Evolutionary conservation across 2,888 invertebrate species (phyloP), one percentile per base, ranked within the genome.

Genomic region (Netelia virgata): DNA sequence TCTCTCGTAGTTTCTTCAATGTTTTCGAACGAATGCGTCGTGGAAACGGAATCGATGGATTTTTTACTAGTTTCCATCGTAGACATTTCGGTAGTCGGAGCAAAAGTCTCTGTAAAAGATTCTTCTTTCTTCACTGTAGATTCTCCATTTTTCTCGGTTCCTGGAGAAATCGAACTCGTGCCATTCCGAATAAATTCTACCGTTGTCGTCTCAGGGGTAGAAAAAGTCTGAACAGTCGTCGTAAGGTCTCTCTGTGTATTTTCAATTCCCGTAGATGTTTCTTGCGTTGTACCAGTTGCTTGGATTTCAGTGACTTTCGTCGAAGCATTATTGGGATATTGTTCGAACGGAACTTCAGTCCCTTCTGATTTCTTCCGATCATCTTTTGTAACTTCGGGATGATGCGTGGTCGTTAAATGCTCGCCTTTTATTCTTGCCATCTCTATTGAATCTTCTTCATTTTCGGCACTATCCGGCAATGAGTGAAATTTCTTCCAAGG

Each of bases 401-500:
- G 36, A 14, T 10, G 47, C 11, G 10, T n/a, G 5, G 68, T 69
- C 8, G 68, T 28, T 16, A 73, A 66, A 59, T 59, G 59, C 10
- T 68, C 23, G 10, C 76, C 82, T 8, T 72, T 11, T 9, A 74
- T 23, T 36, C 63, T 36, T 2, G 77, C 76, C n/a, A 57, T 57
- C 50, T 69, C 63, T 10, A 10, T 5, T 28, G 28, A 61, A 68
- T 80, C 68, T 16, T 73, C n/a, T 1, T 55, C n/a, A 8, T 14
- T 47, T 1, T n/a, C 10, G 0, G 11, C 14, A n/a, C 64, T 16
- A n/a, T 47, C 1, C 16, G 14, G 10, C 11, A 63, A 14, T 1
- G 47, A 20, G 47, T 57, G 66, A 50, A 55, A 55, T 11, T 57
- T 86, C 20, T 68, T 88, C 90, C 87, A 88, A 1, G 87, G 86